These are phyloP conservation scores for Hecatera dysodea DNA, from an alignment of 2,888 invertebrate species.

Conservation along the genomic window DNA sequence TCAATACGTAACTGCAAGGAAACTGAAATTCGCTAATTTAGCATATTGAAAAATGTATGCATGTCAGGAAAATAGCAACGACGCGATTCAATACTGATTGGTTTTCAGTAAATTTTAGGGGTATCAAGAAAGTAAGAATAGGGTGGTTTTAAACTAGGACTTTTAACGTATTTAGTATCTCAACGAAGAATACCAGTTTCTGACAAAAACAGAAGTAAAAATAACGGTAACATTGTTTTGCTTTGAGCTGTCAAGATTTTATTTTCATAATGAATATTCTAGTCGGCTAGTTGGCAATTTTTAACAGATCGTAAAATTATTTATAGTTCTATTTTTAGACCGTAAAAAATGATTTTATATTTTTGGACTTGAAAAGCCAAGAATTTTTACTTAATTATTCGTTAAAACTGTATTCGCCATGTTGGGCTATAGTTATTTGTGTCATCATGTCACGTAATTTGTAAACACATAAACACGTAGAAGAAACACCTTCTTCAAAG, in stretches of 20 bases:
- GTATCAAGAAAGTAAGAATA: neutral
- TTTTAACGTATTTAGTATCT: neutral
- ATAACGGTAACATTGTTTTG: conserved; percentile 1
- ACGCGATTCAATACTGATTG: conserved; percentile 50
- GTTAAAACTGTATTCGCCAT: neutral
- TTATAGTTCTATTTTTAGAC: neutral
- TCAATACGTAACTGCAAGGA: conserved; percentile 52
- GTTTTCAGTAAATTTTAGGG: conserved; percentile 38
- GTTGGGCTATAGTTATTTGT: neutral
- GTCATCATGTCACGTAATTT: neutral
- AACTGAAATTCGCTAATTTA: conserved; percentile 42
- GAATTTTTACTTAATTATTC: no score
- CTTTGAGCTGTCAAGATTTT: neutral
- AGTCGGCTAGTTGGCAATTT: conserved; percentile 1
- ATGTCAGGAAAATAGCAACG: conserved; percentile 36
- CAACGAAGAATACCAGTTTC: neutral
- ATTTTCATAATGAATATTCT: neutral
- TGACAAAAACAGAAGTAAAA: neutral
- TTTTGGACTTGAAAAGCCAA: neutral
- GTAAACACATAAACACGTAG: neutral
- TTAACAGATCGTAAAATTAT: neutral
- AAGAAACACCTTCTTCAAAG: neutral
- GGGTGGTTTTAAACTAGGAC: neutral
- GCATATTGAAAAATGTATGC: conserved; percentile 32
- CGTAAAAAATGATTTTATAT: neutral